Percentiles rank a stretch among this genome's conserved stretches.
Evolutionary conservation across 2,113 vertebrate genomes (phyloP).

Genomic region (Nansenia antarctica): DNA sequence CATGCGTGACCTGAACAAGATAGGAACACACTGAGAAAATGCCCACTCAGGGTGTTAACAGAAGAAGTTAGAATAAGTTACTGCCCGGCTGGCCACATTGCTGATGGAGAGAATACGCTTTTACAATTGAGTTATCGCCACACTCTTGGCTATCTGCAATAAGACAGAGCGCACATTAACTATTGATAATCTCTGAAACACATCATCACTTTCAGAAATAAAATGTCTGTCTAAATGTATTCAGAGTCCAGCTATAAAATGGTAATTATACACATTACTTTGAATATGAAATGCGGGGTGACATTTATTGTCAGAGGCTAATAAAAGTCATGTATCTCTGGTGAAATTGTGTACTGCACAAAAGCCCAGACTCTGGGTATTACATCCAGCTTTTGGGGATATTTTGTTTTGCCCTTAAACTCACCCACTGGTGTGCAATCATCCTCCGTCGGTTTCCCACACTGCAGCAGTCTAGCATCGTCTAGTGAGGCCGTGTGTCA

Average conservation of each 20-base stretch:
- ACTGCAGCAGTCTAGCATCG: neutral
- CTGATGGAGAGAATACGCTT: neutral
- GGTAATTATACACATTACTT: constrained; percentile 69
- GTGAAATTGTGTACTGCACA: constrained; percentile 35
- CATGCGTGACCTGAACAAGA: neutral
- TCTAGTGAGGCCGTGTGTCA: neutral
- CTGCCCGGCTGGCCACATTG: neutral
- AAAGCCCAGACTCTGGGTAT: neutral
- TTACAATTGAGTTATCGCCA: neutral
- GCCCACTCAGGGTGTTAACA: neutral
- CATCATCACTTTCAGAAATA: constrained; percentile 59
- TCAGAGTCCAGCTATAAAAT: constrained; percentile 60
- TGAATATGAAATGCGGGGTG: constrained; percentile 64
- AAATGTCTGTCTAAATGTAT: constrained; percentile 65
- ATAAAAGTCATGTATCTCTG: constrained; percentile 60
- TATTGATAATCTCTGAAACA: constrained; percentile 65
- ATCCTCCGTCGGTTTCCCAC: neutral
- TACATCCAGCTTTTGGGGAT: neutral
- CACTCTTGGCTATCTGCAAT: constrained; percentile 31
- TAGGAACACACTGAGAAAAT: neutral
- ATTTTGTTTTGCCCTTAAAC: neutral
- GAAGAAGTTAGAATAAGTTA: constrained; percentile 4
- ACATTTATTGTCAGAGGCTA: constrained; percentile 64
- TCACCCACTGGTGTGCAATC: neutral
- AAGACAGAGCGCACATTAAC: constrained; percentile 60